Evolutionary conservation across 2,113 vertebrate genomes (phyloP).

Genomic region (Hydrochoerus hydrochaeris): DNA sequence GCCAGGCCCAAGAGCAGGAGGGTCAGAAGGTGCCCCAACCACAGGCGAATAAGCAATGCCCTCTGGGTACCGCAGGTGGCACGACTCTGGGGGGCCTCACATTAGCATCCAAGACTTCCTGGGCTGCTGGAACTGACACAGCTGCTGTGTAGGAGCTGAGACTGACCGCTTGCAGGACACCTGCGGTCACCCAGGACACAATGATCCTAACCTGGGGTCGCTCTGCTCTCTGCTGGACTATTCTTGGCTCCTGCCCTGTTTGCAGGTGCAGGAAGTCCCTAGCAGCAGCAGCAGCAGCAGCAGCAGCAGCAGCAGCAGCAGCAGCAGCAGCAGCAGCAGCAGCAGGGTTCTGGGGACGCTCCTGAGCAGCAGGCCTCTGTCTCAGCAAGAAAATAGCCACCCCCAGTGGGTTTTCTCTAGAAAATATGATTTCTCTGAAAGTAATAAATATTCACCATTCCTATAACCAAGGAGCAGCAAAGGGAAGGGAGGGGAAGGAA

Average conservation of each 20-base stretch:
- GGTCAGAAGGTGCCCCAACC: neutral
- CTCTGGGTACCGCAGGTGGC: neutral
- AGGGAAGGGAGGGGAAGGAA: constrained; percentile 43
- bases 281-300: neutral
- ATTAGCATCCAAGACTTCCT: neutral
- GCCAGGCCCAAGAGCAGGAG: neutral
- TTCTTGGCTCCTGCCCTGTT: neutral
- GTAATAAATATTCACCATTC: constrained; percentile 89
- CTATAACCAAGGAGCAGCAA: constrained; percentile 85
- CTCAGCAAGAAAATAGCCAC: constrained; percentile 77
- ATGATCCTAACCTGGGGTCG: neutral
- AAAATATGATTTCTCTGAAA: constrained; percentile 87
- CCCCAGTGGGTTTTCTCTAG: constrained; percentile 77
- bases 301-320: too few species aligned
- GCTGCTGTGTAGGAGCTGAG: neutral
- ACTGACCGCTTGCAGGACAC: neutral
- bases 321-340: too few species aligned
- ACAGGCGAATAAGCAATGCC: neutral
- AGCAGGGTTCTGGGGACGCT: neutral
- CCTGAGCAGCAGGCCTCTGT: neutral
- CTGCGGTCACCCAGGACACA: neutral
- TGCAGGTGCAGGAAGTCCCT: neutral
- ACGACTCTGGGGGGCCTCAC: neutral
- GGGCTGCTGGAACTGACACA: neutral
- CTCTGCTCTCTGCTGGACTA: neutral